phyloP scores from a whole-genome alignment of 2,797 vertebrate species.

The Phrynocephalus forsythii region DNA sequence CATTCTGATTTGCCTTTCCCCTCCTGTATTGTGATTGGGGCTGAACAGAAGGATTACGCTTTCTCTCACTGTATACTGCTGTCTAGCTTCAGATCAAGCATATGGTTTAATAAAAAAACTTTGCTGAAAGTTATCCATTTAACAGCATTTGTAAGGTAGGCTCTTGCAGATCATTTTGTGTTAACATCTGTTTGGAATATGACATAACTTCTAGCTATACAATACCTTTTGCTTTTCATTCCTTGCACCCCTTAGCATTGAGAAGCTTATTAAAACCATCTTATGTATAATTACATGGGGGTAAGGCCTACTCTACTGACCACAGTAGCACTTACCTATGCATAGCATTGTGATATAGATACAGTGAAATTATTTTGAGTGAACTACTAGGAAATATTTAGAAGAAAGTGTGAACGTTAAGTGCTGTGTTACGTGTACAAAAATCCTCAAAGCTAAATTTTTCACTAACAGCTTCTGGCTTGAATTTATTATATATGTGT shows the following conservation, averaged over 20 bases:
- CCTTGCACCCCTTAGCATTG: background rate
- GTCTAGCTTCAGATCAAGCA: background rate
- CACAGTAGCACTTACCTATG: background rate
- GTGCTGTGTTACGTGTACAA: background rate
- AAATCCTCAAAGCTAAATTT: background rate
- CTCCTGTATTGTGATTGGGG: background rate
- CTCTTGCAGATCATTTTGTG: background rate
- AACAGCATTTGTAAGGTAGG: background rate
- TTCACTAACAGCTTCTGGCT: background rate
- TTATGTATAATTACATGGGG: background rate
- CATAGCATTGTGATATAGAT: slow-evolving; percentile 4
- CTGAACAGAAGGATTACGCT: background rate
- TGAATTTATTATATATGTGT: background rate
- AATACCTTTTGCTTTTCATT: background rate
- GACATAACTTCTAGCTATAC: background rate
- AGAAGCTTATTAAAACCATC: background rate
- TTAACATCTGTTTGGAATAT: background rate
- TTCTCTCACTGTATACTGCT: background rate
- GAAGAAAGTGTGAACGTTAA: background rate
- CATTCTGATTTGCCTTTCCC: background rate
- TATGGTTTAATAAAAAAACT: background rate
- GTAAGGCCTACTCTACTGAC: background rate
- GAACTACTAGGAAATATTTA: background rate
- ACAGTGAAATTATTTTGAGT: slow-evolving; percentile 5
- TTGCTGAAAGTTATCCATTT: background rate